These are phyloP conservation scores for Elysia crispata DNA, from an alignment of 2,888 invertebrate genomes.

Conservation along the genomic window DNA sequence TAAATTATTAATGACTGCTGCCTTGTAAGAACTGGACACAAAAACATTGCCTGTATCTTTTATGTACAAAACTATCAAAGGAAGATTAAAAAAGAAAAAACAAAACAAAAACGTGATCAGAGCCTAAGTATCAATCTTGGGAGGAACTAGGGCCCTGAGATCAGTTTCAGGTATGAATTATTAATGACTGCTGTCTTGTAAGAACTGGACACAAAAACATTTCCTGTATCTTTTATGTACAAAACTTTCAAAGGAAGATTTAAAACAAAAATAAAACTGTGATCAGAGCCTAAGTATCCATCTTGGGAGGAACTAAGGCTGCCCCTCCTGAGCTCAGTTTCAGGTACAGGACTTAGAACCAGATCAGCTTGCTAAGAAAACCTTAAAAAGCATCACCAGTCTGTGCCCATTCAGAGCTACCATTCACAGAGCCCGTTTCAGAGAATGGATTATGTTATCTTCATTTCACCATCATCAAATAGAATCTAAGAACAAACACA, in stretches of 20 bases:
- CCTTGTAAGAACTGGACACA: no score
- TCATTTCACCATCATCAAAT: not conserved
- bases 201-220: no score
- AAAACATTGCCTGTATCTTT: no score
- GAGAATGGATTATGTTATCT: constrained; percentile 33
- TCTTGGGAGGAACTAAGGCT: constrained; percentile 15
- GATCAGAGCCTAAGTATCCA: constrained; percentile 29
- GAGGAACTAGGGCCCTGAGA: constrained; percentile 6
- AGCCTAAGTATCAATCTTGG: constrained; percentile 12
- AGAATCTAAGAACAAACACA: not conserved
- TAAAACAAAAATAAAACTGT: not conserved
- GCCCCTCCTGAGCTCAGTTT: not conserved
- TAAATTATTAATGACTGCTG: no score
- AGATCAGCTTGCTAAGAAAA: constrained; percentile 22
- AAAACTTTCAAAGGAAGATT: no score
- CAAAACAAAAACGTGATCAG: constrained; percentile 2
- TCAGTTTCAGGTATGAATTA: not conserved
- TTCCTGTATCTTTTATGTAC: no score
- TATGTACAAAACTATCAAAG: no score
- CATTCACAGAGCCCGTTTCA: not conserved
- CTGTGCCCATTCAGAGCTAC: not conserved
- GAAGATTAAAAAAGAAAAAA: not conserved
- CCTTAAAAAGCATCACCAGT: not conserved
- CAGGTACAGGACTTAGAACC: not conserved
- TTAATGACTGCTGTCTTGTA: no score